Evolutionary conservation across 2,888 invertebrate species (phyloP), one percentile per base, ranked within the genome.

Genomic region (Esperia sulphurella): DNA sequence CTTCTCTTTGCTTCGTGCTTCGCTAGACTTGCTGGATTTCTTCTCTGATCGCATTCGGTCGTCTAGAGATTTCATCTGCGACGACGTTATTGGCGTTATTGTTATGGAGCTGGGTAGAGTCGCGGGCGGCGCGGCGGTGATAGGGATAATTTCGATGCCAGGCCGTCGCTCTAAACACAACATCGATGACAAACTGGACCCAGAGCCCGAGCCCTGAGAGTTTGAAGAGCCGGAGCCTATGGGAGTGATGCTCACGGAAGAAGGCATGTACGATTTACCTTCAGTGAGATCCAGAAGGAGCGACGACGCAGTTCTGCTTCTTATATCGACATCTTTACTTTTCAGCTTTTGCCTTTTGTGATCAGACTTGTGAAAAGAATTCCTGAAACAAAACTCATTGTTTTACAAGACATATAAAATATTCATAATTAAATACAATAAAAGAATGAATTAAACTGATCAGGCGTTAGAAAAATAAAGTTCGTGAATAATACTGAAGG

Each of bases 91-190:
- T 3, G 96, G 95, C 0, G 96, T 97, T 48, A 97, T 96, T 0
- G 96, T 96, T 50, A 96, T 95, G 0, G 96, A 95, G 66, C 95
- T 95, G 8, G 95, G 94, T 29, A 95, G 75, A 5, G 91, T 91
- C 7, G 94, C 90, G 5, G 92, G 92, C 0, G 93, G 81, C 8
- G 92, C 83, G 10, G 94, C 90, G 1, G 93, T 89, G 52, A 95
- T 92, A 0, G 97, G 96, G 63, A 97, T 95, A 43, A 97, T 95
- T 81, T 97, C 97, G 53, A 97, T 96, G 1, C 95, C 95, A 0
- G 94, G 93, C 29, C 95, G 85, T 49, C 94, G 90, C 59, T 95
- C 94, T 41, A 94, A 77, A 50, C 92, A 91, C 33, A 94, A 71
- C 74, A 93, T 91, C 9, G 93, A 92, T 30, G 92, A 91, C 14